Evolutionary conservation across 1,140 invertebrate species (phyloP), one percentile per base, ranked within the genome.

Genomic region (Neotoxoptera formosana): DNA sequence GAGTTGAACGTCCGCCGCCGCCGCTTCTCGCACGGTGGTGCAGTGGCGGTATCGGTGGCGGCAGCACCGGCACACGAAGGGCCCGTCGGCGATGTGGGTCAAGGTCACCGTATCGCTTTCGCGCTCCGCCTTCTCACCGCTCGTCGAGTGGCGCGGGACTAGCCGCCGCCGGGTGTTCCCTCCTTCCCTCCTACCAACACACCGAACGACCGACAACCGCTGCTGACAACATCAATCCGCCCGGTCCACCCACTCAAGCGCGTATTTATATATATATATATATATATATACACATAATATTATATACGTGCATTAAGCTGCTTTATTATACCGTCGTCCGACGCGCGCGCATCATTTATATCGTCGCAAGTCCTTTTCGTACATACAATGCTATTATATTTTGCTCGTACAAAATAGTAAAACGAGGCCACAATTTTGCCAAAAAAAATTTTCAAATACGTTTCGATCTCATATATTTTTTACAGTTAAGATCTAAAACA

Each of bases 91-190:
- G 36, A 93, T 93, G 76, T 56, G 81, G 91, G 91, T 93, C 91
- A 93, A 93, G 91, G 91, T 93, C 91, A 45, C 34, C 23, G 36
- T 83, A 86, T 86, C 91, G 81, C 91, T 86, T 86, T 93, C 91
- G 91, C 91, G 76, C 48, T 93, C 81, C 91, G 48, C 81, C 34
- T 36, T 36, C 60, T 36, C 34, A 0, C 91, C 90, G 45, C 41
- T 45, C 30, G 90, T 17, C 60, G 51, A 23, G n/a, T 36, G n/a
- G n/a, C 76, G 60, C 90, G 56, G 90, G 67, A 91, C 56, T n/a
- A 7, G 25, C 47, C 83, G 9, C 81, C 11, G 25, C 17, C n/a
- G 48, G 48, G 48, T 53, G 87, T 89, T 53, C 87, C n/a, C 87
- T 53, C 87, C 23, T 34, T 51, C 34, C 21, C 86, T n/a, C 86